Evolutionary conservation across 2,888 invertebrate genomes (phyloP).

Genomic region (Dynastes hyllus): DNA sequence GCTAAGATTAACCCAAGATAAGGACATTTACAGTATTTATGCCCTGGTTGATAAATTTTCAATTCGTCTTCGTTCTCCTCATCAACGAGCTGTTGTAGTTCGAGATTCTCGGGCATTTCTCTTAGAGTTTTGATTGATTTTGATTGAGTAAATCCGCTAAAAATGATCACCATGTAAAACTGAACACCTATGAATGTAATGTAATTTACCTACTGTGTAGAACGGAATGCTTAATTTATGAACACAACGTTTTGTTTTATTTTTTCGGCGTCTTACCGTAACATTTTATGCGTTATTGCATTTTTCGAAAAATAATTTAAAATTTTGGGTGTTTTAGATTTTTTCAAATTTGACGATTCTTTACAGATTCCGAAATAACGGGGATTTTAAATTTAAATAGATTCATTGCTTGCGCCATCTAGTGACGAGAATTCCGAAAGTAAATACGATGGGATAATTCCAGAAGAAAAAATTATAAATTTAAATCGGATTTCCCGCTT

Average conservation of each 20-base stretch:
- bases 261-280: not conserved
- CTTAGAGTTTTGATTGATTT: not conserved
- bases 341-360: not conserved
- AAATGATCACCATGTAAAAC: not conserved
- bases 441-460: too few relatives aligned
- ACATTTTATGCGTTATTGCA: slow-evolving; percentile 40
- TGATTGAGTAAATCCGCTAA: not conserved
- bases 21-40: slow-evolving; percentile 76
- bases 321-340: slow-evolving; percentile 13
- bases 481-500: too few relatives aligned
- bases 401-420: too few relatives aligned
- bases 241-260: slow-evolving; percentile 20
- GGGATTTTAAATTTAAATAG: not conserved
- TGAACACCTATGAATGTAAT: not conserved
- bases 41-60: slow-evolving; percentile 68
- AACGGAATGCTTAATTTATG: slow-evolving; percentile 33
- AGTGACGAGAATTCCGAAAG: too few relatives aligned
- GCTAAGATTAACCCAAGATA: slow-evolving; percentile 89
- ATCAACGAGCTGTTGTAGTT: slow-evolving; percentile 86
- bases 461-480: too few relatives aligned
- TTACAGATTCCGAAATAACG: slow-evolving; percentile 2
- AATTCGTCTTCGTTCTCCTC: slow-evolving; percentile 70
- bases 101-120: slow-evolving; percentile 84
- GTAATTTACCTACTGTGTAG: slow-evolving; percentile 2
- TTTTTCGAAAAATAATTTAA: too few relatives aligned